phyloP scores from a whole-genome alignment of 2,888 invertebrate species.

The Myopa tessellatipennis region DNA sequence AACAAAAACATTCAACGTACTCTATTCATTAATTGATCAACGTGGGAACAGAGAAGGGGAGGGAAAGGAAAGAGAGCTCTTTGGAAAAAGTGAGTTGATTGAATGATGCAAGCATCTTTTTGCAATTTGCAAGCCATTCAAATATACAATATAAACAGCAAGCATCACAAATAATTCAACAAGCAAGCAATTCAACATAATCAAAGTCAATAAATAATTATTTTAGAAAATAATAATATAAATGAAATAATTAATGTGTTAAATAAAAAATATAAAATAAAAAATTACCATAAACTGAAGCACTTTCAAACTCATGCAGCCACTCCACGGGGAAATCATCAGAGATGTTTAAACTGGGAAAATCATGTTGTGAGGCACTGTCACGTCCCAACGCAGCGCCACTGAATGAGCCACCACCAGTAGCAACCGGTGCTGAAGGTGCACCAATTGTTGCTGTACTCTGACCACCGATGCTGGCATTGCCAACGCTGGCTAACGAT shows the following conservation, averaged over 20 bases:
- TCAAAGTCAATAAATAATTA: slow-evolving; percentile 23
- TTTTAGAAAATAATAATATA: slow-evolving; percentile 13
- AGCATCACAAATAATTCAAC: slow-evolving; percentile 11
- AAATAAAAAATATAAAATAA: slow-evolving; percentile 46
- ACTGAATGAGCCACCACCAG: slow-evolving; percentile 46
- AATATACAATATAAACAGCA: not conserved
- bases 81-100: too few relatives aligned
- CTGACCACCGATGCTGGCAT: slow-evolving; percentile 65
- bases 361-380: slow-evolving; percentile 67
- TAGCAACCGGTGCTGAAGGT: slow-evolving; percentile 47
- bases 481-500: slow-evolving; percentile 66
- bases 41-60: too few relatives aligned
- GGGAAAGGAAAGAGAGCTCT: too few relatives aligned
- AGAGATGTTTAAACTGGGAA: slow-evolving; percentile 69
- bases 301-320: slow-evolving; percentile 65
- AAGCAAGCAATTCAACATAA: not conserved
- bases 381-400: slow-evolving; percentile 58
- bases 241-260: slow-evolving; percentile 22
- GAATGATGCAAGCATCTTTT: too few relatives aligned
- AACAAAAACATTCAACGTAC: slow-evolving; percentile 4
- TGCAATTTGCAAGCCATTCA: too few relatives aligned
- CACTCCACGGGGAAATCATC: slow-evolving; percentile 68
- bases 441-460: slow-evolving; percentile 62
- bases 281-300: slow-evolving; percentile 67
- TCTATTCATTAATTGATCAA: not conserved